Evolutionary conservation across 2,888 invertebrate genomes (phyloP), one percentile per base, ranked within the genome.

Genomic region (Teinopalpus imperialis): DNA sequence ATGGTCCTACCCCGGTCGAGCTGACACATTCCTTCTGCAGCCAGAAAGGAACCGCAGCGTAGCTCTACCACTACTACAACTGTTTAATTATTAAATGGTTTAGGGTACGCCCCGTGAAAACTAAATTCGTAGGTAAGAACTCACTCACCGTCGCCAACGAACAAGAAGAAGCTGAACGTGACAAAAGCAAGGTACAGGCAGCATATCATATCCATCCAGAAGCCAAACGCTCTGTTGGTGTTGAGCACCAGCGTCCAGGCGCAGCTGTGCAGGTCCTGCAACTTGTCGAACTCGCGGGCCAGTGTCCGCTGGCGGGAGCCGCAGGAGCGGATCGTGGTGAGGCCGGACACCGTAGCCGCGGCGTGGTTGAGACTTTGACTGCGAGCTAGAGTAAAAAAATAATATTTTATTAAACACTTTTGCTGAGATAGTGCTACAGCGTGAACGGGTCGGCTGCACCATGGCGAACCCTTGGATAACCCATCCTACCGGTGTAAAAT

Each of bases 301-400:
- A 97, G 90, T 5, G 92, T 90, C 3, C 91, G 80, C 69, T 94
- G 93, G 34, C 92, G 87, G 0, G 92, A 93, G 6, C 90, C 86
- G 40, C 94, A 93, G 0, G 96, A 94, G 30, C 97, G 82, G 44
- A 97, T 95, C 0, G 96, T 96, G 1, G 94, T 91, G 1, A 97
- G 79, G 0, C 97, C 97, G 56, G 94, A 92, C 1, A 97, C 89
- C 0, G 95, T 94, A 0, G 95, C 94, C 49, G 93, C 94, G 9
- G 97, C 81, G 71, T 97, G 96, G 40, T 94, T 93, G 63, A 96
- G 94, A 0, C 97, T 94, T 7, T 97, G 97, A 59, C 96, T 96
- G 40, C 96, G 92, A 20, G 95, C 96, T 95, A 69, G 7, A n/a
- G n/a, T n/a, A n/a, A n/a, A n/a, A n/a, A n/a, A n/a, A n/a, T 3